Conservation (phyloP, 1,140 invertebrate genomes). For the Dufourea novaeangliae region DNA sequence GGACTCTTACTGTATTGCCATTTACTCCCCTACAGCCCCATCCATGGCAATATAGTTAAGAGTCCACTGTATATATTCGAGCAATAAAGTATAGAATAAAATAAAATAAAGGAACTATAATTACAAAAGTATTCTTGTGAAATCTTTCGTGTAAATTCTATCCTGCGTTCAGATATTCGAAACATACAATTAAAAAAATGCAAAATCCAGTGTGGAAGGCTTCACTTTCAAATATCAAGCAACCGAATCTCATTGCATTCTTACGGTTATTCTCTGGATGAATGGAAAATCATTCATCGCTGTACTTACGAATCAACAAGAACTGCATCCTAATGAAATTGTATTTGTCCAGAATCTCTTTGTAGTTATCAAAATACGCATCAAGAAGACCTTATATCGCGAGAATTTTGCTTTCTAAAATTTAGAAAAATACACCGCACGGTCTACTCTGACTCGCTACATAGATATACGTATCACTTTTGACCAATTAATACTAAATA, state of each 20-base stretch:
- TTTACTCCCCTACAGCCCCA: too few species aligned
- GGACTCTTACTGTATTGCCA: too few species aligned
- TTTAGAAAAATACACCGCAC: conserved; percentile 79
- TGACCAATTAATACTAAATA: conserved; percentile 63
- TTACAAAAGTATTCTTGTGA: conserved; percentile 34
- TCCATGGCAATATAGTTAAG: too few species aligned
- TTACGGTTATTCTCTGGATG: conserved; percentile 57
- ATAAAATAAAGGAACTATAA: conserved; percentile 58
- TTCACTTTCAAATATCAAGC: conserved; percentile 69
- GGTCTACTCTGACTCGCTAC: conserved; percentile 71
- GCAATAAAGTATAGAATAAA: conserved; percentile 36
- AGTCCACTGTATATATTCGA: too few species aligned
- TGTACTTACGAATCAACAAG: conserved; percentile 43
- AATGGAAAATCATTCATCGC: conserved; percentile 50
- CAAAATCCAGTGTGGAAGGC: conserved; percentile 57
- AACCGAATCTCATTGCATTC: conserved; percentile 44
- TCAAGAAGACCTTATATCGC: conserved; percentile 43
- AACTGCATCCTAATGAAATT: conserved; percentile 37
- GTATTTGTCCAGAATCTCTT: conserved; percentile 14
- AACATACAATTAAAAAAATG: conserved; percentile 17
- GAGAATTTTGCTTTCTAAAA: conserved; percentile 68
- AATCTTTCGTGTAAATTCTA: conserved; percentile 16
- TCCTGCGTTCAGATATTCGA: background rate
- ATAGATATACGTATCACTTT: conserved; percentile 73
- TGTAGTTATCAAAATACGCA: conserved; percentile 47